Conservation (phyloP, 2,113 vertebrate species). For the Meleagris gallopavo region DNA sequence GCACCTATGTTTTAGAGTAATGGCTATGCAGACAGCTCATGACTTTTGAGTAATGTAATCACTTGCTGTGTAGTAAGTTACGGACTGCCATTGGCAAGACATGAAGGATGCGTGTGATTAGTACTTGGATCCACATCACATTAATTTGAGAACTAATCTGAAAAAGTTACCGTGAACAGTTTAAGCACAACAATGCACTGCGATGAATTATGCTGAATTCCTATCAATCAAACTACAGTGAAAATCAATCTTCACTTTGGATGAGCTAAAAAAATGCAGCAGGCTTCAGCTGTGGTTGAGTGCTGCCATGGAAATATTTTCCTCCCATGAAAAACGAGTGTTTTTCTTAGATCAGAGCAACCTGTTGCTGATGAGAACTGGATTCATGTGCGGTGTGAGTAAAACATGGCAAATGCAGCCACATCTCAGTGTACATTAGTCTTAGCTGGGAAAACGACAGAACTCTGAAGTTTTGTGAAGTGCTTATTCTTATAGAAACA, state of each 20-base stretch:
- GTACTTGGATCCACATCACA: not conserved
- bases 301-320: not conserved
- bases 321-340: not conserved
- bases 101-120: not conserved
- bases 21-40: not conserved
- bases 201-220: not conserved
- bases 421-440: not conserved
- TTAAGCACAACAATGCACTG: not conserved
- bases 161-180: not conserved
- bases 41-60: not conserved
- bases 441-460: not conserved
- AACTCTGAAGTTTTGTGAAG: not conserved
- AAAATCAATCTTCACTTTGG: not conserved
- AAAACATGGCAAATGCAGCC: not conserved
- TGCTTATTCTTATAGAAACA: not conserved
- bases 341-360: not conserved
- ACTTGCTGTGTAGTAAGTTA: not conserved
- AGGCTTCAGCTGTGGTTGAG: not conserved
- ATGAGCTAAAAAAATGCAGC: not conserved
- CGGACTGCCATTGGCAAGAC: not conserved
- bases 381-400: not conserved
- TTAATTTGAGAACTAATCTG: not conserved
- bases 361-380: not conserved
- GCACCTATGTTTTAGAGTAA: not conserved
- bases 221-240: not conserved